Conservation (phyloP, 2,113 vertebrate genomes). For the Callospermophilus lateralis region DNA sequence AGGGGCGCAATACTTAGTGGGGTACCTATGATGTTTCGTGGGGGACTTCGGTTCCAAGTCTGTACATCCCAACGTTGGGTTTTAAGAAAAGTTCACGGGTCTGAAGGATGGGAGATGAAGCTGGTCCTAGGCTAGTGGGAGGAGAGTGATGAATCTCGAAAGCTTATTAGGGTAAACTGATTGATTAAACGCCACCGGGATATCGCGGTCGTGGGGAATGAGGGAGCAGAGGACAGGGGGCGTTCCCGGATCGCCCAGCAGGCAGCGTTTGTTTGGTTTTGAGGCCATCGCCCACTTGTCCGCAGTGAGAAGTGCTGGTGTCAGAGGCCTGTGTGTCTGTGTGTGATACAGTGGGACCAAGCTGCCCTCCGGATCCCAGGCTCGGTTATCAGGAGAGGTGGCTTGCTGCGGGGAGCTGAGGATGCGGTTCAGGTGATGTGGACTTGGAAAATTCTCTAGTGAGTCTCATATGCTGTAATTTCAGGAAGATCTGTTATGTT, state of each 20-base stretch:
- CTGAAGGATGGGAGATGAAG: constrained; percentile 20
- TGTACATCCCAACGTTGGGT: neutral
- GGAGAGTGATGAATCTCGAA: constrained; percentile 37
- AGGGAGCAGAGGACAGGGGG: constrained; percentile 63
- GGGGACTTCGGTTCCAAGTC: constrained; percentile 40
- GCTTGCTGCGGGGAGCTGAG: neutral
- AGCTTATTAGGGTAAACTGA: constrained; percentile 6
- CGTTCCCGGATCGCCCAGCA: neutral
- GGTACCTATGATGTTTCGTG: constrained; percentile 27
- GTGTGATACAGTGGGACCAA: neutral
- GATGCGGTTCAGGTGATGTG: neutral
- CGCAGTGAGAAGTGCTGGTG: constrained; percentile 14
- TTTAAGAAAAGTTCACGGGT: constrained; percentile 70
- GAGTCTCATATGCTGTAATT: neutral
- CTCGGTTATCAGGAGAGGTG: neutral
- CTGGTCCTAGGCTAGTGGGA: constrained; percentile 36
- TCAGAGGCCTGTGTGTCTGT: constrained; percentile 17
- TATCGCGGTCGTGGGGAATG: constrained; percentile 45
- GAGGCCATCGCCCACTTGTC: neutral
- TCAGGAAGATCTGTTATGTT: neutral
- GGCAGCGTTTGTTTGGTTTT: neutral
- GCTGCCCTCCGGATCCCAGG: neutral
- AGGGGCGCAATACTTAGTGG: constrained; percentile 50
- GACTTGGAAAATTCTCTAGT: constrained; percentile 13
- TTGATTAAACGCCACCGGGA: constrained; percentile 51